Conservation (phyloP, 2,113 vertebrate species). For the Polypterus bichir region DNA sequence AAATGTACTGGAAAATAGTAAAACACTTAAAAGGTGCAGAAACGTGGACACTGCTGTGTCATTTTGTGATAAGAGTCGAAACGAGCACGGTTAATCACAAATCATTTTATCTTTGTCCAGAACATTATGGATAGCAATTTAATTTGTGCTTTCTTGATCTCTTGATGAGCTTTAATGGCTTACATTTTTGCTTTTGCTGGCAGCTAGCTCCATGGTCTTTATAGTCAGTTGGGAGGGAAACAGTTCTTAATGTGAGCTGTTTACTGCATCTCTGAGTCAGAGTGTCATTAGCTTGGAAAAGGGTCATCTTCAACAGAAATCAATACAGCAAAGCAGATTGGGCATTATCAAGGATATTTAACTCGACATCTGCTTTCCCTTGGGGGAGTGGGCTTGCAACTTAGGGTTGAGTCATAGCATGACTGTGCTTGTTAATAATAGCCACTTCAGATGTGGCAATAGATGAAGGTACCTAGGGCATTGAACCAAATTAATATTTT, state of each 20-base stretch:
- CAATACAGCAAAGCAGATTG: conserved; percentile 7
- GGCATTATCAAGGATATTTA: conserved; percentile 7
- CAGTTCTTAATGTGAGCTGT: background rate
- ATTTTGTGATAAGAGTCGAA: no score
- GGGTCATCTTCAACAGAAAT: conserved; percentile 6
- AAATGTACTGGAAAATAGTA: no score
- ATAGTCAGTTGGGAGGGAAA: background rate
- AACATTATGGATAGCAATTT: no score
- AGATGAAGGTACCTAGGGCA: conserved; percentile 1
- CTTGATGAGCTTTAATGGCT: background rate
- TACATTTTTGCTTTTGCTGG: background rate
- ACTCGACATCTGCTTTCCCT: conserved; percentile 4
- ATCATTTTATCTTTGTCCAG: no score
- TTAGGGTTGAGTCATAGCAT: background rate
- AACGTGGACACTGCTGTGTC: no score
- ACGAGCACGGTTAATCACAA: no score
- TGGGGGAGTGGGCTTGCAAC: conserved; percentile 2
- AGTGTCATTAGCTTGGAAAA: conserved; percentile 3
- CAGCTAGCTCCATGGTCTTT: background rate
- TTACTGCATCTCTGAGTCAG: conserved; percentile 4
- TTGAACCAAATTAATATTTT: conserved; percentile 5
- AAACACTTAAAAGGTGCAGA: no score
- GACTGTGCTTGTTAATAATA: conserved; percentile 6
- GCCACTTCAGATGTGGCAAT: conserved; percentile 4
- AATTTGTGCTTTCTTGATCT: no score